These are phyloP conservation scores for Campylomormyrus tamandua DNA, from an alignment of 2,113 vertebrate species.

Conservation along the genomic window DNA sequence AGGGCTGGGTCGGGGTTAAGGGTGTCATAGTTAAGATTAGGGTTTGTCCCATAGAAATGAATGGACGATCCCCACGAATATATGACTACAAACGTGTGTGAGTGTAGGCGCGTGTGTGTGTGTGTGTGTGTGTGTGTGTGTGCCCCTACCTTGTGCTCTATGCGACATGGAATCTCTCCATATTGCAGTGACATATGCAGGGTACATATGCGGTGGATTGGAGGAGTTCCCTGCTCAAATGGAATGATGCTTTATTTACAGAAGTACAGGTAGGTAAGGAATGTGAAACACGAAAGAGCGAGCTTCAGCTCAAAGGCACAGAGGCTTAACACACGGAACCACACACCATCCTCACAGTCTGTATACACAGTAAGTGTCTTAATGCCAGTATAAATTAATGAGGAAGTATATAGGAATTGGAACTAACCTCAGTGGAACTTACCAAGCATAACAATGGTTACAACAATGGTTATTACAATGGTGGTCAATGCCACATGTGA, in stretches of 20 bases:
- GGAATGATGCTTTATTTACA: background rate
- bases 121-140: background rate
- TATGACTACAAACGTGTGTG: background rate
- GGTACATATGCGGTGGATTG: background rate
- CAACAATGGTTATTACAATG: too few species aligned
- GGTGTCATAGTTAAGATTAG: background rate
- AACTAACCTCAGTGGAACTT: background rate
- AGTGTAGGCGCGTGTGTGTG: background rate
- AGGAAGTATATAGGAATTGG: background rate
- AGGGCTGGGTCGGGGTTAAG: background rate
- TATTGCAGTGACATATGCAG: background rate
- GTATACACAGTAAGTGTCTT: background rate
- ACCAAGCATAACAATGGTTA: background rate
- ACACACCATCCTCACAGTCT: background rate
- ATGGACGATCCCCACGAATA: background rate
- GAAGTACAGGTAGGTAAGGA: background rate
- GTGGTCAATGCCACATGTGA: too few species aligned
- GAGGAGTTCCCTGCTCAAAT: background rate
- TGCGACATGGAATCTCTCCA: background rate
- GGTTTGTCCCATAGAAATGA: background rate
- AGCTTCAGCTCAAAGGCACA: background rate
- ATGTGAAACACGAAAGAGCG: background rate
- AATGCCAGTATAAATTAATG: background rate
- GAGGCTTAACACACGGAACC: background rate
- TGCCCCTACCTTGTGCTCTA: background rate